Evolutionary conservation across 2,888 invertebrate genomes (phyloP).

Genomic region (Sabatieria punctata): DNA sequence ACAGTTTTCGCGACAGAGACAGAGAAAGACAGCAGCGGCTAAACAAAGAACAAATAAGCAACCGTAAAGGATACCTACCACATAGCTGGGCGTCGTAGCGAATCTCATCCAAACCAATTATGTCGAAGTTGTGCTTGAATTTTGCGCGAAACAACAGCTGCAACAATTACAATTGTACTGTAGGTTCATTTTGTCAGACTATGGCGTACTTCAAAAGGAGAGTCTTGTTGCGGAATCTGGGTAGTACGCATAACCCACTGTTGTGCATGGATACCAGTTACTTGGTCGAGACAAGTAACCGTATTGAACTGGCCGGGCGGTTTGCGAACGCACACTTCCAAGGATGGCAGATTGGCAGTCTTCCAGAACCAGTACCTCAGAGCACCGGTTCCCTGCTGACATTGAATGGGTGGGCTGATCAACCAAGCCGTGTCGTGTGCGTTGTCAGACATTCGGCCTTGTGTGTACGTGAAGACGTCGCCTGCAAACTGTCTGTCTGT

Average conservation of each 20-base stretch:
- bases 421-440: conserved; percentile 15
- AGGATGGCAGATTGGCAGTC: conserved; percentile 16
- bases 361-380: conserved; percentile 26
- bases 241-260: conserved; percentile 23
- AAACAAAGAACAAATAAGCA: too few species aligned
- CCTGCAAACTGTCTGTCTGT: conserved; percentile 14
- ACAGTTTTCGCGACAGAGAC: too few species aligned
- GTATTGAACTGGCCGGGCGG: conserved; percentile 22
- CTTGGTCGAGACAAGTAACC: conserved; percentile 21
- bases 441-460: conserved; percentile 12
- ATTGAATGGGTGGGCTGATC: conserved; percentile 18
- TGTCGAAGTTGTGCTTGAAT: conserved; percentile 19
- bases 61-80: too few species aligned
- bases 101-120: conserved; percentile 24
- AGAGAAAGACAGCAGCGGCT: too few species aligned
- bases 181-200: not conserved
- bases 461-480: conserved; percentile 17
- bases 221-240: conserved; percentile 21
- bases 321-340: conserved; percentile 22
- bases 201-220: conserved; percentile 19
- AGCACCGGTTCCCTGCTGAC: conserved; percentile 22
- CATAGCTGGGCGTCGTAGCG: conserved; percentile 22
- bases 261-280: conserved; percentile 18
- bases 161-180: conserved; percentile 5
- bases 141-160: conserved; percentile 20